Base-by-base conservation (phyloP, 2,888 invertebrate genomes). In the Molorchus minor region DNA sequence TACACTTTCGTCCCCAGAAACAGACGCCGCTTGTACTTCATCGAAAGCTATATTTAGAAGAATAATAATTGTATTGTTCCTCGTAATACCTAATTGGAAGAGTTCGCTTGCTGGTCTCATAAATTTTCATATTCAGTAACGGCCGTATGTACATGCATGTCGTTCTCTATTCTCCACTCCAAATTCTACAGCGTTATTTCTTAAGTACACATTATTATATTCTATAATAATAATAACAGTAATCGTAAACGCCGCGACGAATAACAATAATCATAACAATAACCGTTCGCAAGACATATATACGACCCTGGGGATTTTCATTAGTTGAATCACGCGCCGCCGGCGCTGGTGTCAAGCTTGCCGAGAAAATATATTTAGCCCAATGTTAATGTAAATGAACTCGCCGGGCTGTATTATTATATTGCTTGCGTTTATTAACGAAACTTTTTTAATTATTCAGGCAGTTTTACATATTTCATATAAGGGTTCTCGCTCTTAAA, bases 231-330 rank as follows among this genome's bases (percentile, higher is more conserved):
- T 69, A 73, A 71, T 73, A 75, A 75, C 73, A 71, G 69, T 77
- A 73, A 74, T 73, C 73, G 73, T 76, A 75, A 75, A 75, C 72
- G 75, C 71, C 70, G 72, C 71, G 71, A 70, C 73, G 70, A 75
- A 78, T 78, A 78, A 78, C 77, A 77, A 77, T 78, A 77, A 78
- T 78, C 77, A 75, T 79, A 78, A 79, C 77, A 76, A 76, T 79
- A 77, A 79, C 77, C 77, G 68, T 79, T 79, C 67, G 64, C 69
- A 73, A 75, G 76, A 77, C 77, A 76, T 75, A 74, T 73, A 77
- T 77, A 76, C 71, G 72, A 74, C 74, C 70, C 74, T 69, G 62
- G 67, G 72, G 75, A 76, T 76, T 77, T 77, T 76, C 77, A 77
- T 77, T 77, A 77, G 77, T 77, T 75, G 75, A 77, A 77, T 75